Percentiles rank a stretch among this genome's conserved stretches.
These are phyloP conservation scores for Bombyx mandarina DNA, from an alignment of 1,140 invertebrate genomes.

Conservation along the genomic window DNA sequence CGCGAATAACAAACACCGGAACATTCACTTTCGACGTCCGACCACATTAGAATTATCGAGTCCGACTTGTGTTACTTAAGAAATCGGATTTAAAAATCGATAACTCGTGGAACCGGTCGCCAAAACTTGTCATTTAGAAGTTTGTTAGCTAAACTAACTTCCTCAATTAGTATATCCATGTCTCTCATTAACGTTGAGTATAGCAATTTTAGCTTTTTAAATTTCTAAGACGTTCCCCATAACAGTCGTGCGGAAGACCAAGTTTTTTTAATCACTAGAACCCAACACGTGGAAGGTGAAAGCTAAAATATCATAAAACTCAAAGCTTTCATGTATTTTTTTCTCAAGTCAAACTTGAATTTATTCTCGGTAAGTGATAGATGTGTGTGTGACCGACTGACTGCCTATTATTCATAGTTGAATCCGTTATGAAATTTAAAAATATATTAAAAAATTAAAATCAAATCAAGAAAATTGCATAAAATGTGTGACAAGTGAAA, in stretches of 20 bases:
- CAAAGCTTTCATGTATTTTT: too few species aligned
- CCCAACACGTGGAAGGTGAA: slow-evolving; percentile 23
- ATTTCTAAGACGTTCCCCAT: slow-evolving; percentile 9
- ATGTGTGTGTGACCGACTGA: too few species aligned
- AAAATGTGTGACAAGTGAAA: slow-evolving; percentile 30
- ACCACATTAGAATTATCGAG: slow-evolving; percentile 36
- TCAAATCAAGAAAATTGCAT: slow-evolving; percentile 25
- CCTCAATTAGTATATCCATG: slow-evolving; percentile 8
- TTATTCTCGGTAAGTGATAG: too few species aligned
- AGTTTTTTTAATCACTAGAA: slow-evolving; percentile 20
- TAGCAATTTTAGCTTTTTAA: too few species aligned
- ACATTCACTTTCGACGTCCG: slow-evolving; percentile 59
- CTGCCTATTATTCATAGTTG: too few species aligned
- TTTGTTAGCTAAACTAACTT: slow-evolving; percentile 20
- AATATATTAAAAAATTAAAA: background rate
- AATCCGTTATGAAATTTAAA: too few species aligned
- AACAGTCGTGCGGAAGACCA: slow-evolving; percentile 7
- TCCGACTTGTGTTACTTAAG: slow-evolving; percentile 2
- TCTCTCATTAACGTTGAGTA: slow-evolving; percentile 9
- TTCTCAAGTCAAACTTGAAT: too few species aligned
- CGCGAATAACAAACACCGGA: slow-evolving; percentile 59
- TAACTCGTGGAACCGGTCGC: slow-evolving; percentile 1
- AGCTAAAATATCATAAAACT: slow-evolving; percentile 10
- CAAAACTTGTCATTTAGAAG: slow-evolving; percentile 3
- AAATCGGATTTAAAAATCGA: slow-evolving; percentile 1